A percentile compares a stretch with the other conserved stretches of the same genome.
Conservation (phyloP, 1,140 invertebrate species). For the Lethocerus indicus region DNA sequence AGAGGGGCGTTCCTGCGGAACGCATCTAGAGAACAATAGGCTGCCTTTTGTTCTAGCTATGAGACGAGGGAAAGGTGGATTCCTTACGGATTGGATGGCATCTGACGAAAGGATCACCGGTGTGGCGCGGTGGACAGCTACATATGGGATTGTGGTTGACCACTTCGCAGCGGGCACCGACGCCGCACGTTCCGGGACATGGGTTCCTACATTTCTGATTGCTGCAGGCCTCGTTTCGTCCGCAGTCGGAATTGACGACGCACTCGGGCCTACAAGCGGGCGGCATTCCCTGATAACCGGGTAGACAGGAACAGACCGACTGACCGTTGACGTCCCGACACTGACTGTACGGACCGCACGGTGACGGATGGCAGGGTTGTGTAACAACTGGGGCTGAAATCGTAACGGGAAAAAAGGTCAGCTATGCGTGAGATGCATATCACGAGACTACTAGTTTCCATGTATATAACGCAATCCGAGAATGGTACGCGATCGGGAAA, state of each 20-base stretch:
- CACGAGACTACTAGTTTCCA: too few species aligned
- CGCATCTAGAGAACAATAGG: background rate
- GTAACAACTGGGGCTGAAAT: conserved; percentile 8
- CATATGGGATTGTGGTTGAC: conserved; percentile 46
- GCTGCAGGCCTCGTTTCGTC: conserved; percentile 31
- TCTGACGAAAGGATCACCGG: conserved; percentile 56
- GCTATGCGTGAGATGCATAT: too few species aligned
- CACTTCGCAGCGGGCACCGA: conserved; percentile 42
- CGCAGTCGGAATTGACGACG: conserved; percentile 32
- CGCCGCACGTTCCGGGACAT: conserved; percentile 34
- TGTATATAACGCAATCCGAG: background rate
- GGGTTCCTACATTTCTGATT: conserved; percentile 35
- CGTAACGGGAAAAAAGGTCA: conserved; percentile 22
- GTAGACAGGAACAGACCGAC: conserved; percentile 35
- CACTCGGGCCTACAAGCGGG: conserved; percentile 34
- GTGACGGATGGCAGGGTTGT: conserved; percentile 27
- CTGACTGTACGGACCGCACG: conserved; percentile 41
- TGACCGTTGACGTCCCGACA: conserved; percentile 35
- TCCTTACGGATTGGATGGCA: conserved; percentile 38
- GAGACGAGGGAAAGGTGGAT: background rate
- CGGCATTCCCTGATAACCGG: conserved; percentile 26
- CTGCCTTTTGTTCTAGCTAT: background rate
- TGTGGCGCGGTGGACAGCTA: conserved; percentile 41
- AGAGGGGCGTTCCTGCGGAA: background rate
- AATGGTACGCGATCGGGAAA: conserved; percentile 31